Evolutionary conservation across 2,113 vertebrate species (phyloP).

Genomic region (human): DNA sequence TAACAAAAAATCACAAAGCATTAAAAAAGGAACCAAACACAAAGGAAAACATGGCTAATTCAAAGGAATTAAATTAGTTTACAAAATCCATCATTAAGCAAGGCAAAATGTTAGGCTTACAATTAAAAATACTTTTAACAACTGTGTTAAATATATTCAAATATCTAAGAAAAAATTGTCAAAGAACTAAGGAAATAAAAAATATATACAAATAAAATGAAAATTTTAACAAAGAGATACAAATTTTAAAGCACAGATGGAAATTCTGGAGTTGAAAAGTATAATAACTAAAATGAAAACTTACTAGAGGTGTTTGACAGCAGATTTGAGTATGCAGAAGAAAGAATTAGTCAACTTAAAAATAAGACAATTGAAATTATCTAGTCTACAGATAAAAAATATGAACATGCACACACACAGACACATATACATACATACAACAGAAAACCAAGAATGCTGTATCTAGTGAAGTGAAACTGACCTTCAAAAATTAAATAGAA

Average conservation of each 20-base stretch:
- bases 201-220: not conserved
- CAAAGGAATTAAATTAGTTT: not conserved
- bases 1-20: not conserved
- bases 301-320: not conserved
- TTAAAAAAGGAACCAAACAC: not conserved
- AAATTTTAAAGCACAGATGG: not conserved
- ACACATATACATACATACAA: too few species aligned
- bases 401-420: not conserved
- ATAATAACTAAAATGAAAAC: not conserved
- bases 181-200: not conserved
- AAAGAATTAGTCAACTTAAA: not conserved
- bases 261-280: not conserved
- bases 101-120: not conserved
- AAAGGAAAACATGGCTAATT: not conserved
- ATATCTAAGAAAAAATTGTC: not conserved
- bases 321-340: not conserved
- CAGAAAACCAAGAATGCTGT: not conserved
- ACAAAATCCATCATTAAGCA: not conserved
- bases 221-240: not conserved
- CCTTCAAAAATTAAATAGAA: not conserved
- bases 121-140: not conserved
- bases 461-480: not conserved
- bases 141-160: not conserved
- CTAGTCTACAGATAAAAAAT: not conserved
- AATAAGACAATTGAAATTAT: not conserved